Evolutionary conservation across 2,797 vertebrate species (phyloP).

Genomic region (Malurus splendens): DNA sequence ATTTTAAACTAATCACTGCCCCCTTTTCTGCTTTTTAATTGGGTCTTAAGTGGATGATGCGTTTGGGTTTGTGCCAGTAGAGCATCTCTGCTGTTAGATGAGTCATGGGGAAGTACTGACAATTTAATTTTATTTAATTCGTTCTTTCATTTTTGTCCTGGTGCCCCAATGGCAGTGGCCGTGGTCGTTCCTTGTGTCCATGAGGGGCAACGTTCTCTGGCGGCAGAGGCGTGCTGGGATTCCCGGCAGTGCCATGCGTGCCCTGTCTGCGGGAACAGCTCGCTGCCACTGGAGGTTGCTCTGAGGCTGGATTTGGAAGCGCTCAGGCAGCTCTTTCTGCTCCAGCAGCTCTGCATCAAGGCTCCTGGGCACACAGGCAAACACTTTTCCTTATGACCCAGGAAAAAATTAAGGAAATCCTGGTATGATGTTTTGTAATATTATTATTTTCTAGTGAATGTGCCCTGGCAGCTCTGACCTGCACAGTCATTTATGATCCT

Average conservation of each 20-base stretch:
- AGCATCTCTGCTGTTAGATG: background rate
- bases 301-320: background rate
- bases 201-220: background rate
- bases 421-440: background rate
- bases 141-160: background rate
- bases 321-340: background rate
- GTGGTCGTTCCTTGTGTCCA: accelerated
- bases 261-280: background rate
- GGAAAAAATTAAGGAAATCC: background rate
- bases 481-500: background rate
- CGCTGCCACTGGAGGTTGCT: background rate
- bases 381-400: accelerated
- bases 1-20: background rate
- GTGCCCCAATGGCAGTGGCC: background rate
- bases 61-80: background rate
- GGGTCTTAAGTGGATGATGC: background rate
- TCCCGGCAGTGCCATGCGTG: accelerated
- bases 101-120: background rate
- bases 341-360: background rate
- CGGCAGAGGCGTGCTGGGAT: background rate
- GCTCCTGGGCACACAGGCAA: background rate
- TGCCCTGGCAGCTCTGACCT: too few relatives aligned
- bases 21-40: background rate
- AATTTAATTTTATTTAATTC: background rate
- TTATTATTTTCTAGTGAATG: background rate